Evolutionary conservation across 1,140 invertebrate genomes (phyloP), one percentile per base, ranked within the genome.

Genomic region (Muscidifurax raptorellus): DNA sequence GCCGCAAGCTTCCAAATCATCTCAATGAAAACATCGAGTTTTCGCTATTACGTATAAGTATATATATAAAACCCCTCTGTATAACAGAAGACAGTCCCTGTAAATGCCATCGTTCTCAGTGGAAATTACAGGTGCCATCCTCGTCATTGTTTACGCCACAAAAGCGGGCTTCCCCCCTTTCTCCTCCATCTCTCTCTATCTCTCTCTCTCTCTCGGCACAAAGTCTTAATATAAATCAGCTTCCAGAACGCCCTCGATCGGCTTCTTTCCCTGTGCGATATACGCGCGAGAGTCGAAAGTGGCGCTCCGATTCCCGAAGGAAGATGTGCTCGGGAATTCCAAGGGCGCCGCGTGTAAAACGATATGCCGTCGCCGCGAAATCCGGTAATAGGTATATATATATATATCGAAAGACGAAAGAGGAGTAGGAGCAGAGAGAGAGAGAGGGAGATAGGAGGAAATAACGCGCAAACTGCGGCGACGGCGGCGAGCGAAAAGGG

Each of bases 371-470:
- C 25, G 67, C 18, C 71, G 18, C 36, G 28, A 80, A 64, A 81
- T 82, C 84, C 80, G 83, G 36, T 84, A 80, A 86, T 87, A 59
- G 52, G 52, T 59, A 59, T 59, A 59, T 47, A 47, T 40, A 40
- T 40, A 40, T 22, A 15, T 52, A 52, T 59, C 52, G 52, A 59
- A 40, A 3, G 52, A 59, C 18, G 52, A 59, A 59, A 18, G 52
- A 86, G 59, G 81, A 87, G 86, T 83, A 77, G 83, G 84, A 81
- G 67, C 75, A 80, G 82, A 80, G 82, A 47, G 44, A 47, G 44
- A 47, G 44, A 2, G 4, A 7, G 52, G 15, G 52, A 59, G 52
- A 59, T 59, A 59, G 52, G 7, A 47, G 44, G 52, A 18, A 59
- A 59, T 59, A 59, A 59, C 52, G 52, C 52, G 52, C 52, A 59